Conservation (phyloP, 2,797 vertebrate genomes). For the Sorex maritimensis region DNA sequence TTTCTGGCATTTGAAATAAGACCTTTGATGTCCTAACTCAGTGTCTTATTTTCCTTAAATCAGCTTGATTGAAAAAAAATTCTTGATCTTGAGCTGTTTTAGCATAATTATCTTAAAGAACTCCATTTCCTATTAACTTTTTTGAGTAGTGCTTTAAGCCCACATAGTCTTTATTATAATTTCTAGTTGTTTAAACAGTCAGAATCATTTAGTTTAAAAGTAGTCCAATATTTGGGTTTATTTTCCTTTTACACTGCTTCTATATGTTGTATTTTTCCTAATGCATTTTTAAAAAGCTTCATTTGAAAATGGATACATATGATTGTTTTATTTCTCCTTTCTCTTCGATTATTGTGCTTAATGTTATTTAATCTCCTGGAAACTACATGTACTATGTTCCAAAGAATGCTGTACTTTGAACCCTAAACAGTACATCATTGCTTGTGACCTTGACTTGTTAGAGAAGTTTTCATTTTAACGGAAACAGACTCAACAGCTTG, state of each 20-base stretch:
- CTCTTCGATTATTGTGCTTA: conserved; percentile 16
- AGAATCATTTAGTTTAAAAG: conserved; percentile 68
- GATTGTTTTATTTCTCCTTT: conserved; percentile 24
- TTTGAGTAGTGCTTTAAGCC: not conserved
- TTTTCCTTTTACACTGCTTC: conserved; percentile 35
- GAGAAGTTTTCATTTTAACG: conserved; percentile 63
- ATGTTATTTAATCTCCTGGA: conserved; percentile 54
- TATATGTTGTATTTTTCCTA: conserved; percentile 57
- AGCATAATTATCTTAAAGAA: conserved; percentile 63
- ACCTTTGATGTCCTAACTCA: conserved; percentile 47
- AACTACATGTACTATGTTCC: conserved; percentile 52
- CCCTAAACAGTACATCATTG: conserved; percentile 40
- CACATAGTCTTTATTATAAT: conserved; percentile 25
- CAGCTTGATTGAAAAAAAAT: conserved; percentile 10
- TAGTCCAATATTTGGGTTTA: conserved; percentile 31
- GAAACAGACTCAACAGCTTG: conserved; percentile 62
- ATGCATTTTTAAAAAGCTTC: conserved; percentile 9
- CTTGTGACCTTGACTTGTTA: conserved; percentile 64
- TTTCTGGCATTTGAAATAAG: conserved; percentile 66
- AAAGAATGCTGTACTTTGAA: conserved; percentile 64
- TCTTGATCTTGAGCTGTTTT: conserved; percentile 60
- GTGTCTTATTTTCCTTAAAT: conserved; percentile 62
- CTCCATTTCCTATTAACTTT: conserved; percentile 60
- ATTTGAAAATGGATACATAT: conserved; percentile 1
- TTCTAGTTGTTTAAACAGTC: conserved; percentile 34